phyloP scores from a whole-genome alignment of 1,140 invertebrate genomes.

The Helicoverpa armigera region DNA sequence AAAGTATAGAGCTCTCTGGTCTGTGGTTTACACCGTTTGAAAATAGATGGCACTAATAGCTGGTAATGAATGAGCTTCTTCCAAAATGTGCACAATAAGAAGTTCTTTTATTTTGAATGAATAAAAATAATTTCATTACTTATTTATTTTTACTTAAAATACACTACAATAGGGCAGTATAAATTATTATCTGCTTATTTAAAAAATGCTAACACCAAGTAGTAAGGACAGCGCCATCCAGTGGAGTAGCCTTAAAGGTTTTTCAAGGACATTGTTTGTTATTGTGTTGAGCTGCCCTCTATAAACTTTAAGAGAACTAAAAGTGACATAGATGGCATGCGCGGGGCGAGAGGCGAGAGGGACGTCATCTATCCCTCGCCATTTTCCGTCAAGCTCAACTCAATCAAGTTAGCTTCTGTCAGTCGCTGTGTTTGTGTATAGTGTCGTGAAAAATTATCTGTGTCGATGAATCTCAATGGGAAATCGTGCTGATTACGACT shows the following conservation, averaged over 20 bases:
- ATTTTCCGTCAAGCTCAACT: conserved; percentile 84
- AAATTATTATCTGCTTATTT: too few relatives aligned
- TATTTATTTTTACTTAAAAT: too few relatives aligned
- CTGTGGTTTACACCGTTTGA: neutral
- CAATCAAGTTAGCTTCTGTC: conserved; percentile 84
- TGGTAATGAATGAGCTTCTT: too few relatives aligned
- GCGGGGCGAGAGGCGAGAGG: conserved; percentile 73
- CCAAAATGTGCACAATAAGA: too few relatives aligned
- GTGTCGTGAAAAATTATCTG: conserved; percentile 85
- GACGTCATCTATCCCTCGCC: conserved; percentile 75
- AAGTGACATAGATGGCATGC: conserved; percentile 60
- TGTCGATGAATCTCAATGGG: conserved; percentile 85
- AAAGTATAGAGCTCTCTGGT: neutral
- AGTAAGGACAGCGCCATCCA: conserved; percentile 60
- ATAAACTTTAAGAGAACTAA: conserved; percentile 40
- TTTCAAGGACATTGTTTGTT: conserved; percentile 55
- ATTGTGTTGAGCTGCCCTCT: conserved; percentile 67
- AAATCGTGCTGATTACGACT: conserved; percentile 82
- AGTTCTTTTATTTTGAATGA: too few relatives aligned
- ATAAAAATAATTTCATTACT: too few relatives aligned
- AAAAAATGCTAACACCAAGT: neutral
- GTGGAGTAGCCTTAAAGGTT: neutral
- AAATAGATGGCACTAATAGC: conserved; percentile 8
- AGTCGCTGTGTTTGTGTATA: conserved; percentile 84
- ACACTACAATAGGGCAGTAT: too few relatives aligned